These are phyloP conservation scores for Tupiocoris notatus DNA, from an alignment of 2,888 invertebrate species.

Conservation along the genomic window DNA sequence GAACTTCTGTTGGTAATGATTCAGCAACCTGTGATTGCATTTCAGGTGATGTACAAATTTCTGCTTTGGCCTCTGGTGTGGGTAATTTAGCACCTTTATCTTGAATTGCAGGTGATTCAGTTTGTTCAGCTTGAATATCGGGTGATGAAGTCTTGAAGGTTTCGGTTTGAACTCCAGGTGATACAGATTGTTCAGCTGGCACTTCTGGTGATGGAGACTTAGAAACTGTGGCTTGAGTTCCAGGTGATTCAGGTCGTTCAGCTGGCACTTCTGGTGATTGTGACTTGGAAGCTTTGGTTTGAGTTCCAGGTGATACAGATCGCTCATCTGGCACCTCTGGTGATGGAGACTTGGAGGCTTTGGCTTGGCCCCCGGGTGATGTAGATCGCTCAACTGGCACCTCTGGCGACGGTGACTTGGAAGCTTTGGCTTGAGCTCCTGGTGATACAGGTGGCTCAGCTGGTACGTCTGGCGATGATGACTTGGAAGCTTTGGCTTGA, in stretches of 20 bases:
- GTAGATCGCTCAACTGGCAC: neutral
- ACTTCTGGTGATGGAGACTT: neutral
- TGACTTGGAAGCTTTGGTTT: neutral
- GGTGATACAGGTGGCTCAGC: neutral
- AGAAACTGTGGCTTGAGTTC: neutral
- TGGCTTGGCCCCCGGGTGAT: neutral
- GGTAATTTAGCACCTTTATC: slow-evolving; percentile 8
- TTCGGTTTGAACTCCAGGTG: neutral
- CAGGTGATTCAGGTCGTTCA: slow-evolving; percentile 6
- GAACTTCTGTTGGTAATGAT: slow-evolving; percentile 23
- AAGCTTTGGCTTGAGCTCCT: neutral
- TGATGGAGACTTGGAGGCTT: slow-evolving; percentile 20
- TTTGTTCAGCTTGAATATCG: neutral
- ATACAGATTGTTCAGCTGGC: neutral
- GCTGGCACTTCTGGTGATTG: slow-evolving; percentile 5
- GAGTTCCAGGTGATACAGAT: neutral
- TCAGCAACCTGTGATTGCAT: neutral
- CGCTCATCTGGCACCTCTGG: neutral
- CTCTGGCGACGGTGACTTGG: neutral
- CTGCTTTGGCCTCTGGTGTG: slow-evolving; percentile 19
- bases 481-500: neutral
- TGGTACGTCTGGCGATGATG: slow-evolving; percentile 16
- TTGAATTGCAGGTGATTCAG: neutral
- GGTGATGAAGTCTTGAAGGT: neutral
- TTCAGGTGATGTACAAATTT: neutral